These are phyloP conservation scores for Caprella mutica DNA, from an alignment of 2,888 invertebrate species.

Conservation along the genomic window DNA sequence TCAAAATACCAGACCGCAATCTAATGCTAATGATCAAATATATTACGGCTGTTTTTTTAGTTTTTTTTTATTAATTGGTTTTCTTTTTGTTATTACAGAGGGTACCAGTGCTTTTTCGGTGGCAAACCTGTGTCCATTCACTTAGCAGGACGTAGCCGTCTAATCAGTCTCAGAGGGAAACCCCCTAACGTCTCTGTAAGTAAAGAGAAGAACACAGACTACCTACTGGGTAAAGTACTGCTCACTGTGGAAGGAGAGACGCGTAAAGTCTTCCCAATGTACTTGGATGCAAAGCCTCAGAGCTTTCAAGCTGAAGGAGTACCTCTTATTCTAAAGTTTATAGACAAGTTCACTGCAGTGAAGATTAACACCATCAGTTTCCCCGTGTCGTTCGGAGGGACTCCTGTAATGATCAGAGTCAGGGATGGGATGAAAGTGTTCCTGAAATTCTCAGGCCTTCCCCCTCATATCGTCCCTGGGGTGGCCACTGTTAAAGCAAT, in stretches of 20 bases:
- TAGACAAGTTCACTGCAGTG: slow-evolving; percentile 62
- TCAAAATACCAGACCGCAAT: no score
- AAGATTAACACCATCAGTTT: slow-evolving; percentile 61
- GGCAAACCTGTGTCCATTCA: slow-evolving; percentile 71
- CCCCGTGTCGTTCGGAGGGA: slow-evolving; percentile 59
- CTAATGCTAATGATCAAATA: no score
- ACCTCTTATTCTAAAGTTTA: slow-evolving; percentile 64
- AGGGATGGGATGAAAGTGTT: slow-evolving; percentile 67
- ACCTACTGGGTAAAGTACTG: slow-evolving; percentile 72
- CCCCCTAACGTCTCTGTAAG: slow-evolving; percentile 90
- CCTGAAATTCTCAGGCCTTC: slow-evolving; percentile 62
- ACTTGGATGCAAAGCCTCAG: slow-evolving; percentile 71
- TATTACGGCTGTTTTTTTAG: no score
- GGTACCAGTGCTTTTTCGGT: slow-evolving; percentile 86
- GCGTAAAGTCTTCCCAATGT: slow-evolving; percentile 63
- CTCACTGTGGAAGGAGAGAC: slow-evolving; percentile 60
- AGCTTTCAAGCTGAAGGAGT: slow-evolving; percentile 61
- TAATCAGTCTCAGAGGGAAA: slow-evolving; percentile 74
- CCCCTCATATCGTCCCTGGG: slow-evolving; percentile 60
- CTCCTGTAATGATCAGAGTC: slow-evolving; percentile 64
- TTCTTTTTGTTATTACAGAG: no score
- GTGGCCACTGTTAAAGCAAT: slow-evolving; percentile 34
- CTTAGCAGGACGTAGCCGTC: slow-evolving; percentile 59
- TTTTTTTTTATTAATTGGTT: no score
- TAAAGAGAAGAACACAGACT: slow-evolving; percentile 55